Conservation (phyloP, 2,888 invertebrate species). For the Euplexia lucipara region DNA sequence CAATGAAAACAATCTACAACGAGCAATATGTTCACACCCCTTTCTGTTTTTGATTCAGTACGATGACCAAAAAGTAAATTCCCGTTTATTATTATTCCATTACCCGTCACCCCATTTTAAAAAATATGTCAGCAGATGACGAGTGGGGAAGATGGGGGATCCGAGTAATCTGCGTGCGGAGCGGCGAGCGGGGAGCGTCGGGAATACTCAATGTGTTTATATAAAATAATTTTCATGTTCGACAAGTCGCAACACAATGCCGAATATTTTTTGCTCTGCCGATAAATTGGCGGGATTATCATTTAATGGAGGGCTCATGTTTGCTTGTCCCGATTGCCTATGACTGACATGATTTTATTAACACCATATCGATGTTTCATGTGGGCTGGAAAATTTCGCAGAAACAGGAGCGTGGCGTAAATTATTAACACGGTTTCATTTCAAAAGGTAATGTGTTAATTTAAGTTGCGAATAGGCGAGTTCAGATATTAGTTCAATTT, state of each 20-base stretch:
- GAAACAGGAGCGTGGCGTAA: conserved; percentile 73
- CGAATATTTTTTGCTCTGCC: conserved; percentile 88
- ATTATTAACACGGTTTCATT: conserved; percentile 82
- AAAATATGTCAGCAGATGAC: conserved; percentile 90
- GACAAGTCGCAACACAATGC: conserved; percentile 89
- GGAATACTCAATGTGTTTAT: conserved; percentile 90
- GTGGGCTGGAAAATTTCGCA: conserved; percentile 78
- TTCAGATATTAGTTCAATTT: conserved; percentile 82
- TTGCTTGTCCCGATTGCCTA: conserved; percentile 88
- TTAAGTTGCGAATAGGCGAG: conserved; percentile 80
- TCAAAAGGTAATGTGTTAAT: conserved; percentile 81
- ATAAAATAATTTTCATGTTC: conserved; percentile 91
- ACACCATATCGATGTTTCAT: conserved; percentile 83
- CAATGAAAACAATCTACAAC: conserved; percentile 88
- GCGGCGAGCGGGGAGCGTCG: conserved; percentile 76
- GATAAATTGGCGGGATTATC: conserved; percentile 91
- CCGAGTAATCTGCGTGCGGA: conserved; percentile 80
- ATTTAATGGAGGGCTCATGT: conserved; percentile 91
- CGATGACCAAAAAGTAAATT: conserved; percentile 91
- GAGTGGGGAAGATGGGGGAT: conserved; percentile 81
- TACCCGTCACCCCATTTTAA: conserved; percentile 89
- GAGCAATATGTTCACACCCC: conserved; percentile 90
- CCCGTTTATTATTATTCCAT: conserved; percentile 91
- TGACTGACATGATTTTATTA: conserved; percentile 90
- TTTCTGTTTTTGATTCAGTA: conserved; percentile 87